These are phyloP conservation scores for Gobio gobio DNA, from an alignment of 2,113 vertebrate genomes.

Conservation along the genomic window DNA sequence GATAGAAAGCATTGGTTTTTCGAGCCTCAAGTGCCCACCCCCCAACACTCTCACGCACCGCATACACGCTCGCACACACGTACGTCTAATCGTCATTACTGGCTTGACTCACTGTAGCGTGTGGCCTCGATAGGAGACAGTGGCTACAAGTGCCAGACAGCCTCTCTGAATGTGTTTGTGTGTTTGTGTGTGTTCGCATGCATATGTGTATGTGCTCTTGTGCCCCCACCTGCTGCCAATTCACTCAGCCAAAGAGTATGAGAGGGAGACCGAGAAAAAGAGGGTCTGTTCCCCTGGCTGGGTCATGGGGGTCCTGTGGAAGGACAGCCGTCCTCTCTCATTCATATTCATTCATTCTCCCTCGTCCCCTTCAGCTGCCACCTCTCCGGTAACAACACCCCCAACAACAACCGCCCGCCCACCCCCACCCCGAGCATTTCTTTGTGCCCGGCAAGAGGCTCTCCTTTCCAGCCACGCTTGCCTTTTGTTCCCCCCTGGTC, in stretches of 20 bases:
- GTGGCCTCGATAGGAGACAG: slow-evolving; percentile 27
- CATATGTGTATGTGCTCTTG: slow-evolving; percentile 41
- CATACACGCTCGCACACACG: slow-evolving; percentile 20
- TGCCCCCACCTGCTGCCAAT: slow-evolving; percentile 54
- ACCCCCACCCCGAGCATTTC: slow-evolving; percentile 35
- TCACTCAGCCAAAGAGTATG: slow-evolving; percentile 37
- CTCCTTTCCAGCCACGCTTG: slow-evolving; percentile 49
- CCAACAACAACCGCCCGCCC: slow-evolving; percentile 13
- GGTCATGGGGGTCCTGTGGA: slow-evolving; percentile 52
- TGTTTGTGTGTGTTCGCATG: slow-evolving; percentile 15
- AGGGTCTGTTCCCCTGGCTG: slow-evolving; percentile 46
- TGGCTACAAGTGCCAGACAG: slow-evolving; percentile 39
- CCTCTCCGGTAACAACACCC: slow-evolving; percentile 46
- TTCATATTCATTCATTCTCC: slow-evolving; percentile 55
- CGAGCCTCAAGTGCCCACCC: slow-evolving; percentile 19
- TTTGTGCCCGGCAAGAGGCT: slow-evolving; percentile 44
- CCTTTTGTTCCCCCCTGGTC: slow-evolving; percentile 50
- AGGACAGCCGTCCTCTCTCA: slow-evolving; percentile 58
- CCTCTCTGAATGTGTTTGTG: slow-evolving; percentile 34
- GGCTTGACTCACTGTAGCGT: slow-evolving; percentile 33
- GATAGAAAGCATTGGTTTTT: slow-evolving; percentile 50
- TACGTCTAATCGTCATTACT: slow-evolving; percentile 32
- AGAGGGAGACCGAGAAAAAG: slow-evolving; percentile 41
- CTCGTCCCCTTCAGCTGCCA: slow-evolving; percentile 53
- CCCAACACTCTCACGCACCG: slow-evolving; percentile 19